A percentile compares a stretch with the other conserved stretches of the same genome.
Conservation (phyloP, 2,797 vertebrate genomes). For the Melanotaenia boesemani region DNA sequence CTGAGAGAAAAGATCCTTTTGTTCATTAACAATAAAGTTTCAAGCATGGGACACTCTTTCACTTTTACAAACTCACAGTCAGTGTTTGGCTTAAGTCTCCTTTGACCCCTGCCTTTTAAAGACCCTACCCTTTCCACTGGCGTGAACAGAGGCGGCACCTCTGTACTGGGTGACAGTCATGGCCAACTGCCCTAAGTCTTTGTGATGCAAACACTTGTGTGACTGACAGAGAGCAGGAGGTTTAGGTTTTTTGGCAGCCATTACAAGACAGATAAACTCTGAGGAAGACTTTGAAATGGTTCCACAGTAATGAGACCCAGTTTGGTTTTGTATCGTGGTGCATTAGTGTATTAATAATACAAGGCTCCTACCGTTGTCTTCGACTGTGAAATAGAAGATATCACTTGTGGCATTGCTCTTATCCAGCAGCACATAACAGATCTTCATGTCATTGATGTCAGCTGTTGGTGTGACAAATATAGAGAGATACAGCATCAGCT, state of each 20-base stretch:
- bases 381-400: conserved; percentile 89
- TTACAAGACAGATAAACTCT: conserved; percentile 52
- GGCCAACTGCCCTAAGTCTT: conserved; percentile 77
- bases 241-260: conserved; percentile 57
- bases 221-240: conserved; percentile 64
- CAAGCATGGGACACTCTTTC: conserved; percentile 48
- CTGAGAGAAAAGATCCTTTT: conserved; percentile 51
- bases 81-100: conserved; percentile 53
- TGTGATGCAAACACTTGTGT: conserved; percentile 75
- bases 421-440: conserved; percentile 87
- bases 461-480: conserved; percentile 74
- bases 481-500: conserved; percentile 27
- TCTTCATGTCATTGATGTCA: conserved; percentile 90
- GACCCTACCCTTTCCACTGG: conserved; percentile 54
- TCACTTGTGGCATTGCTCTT: conserved; percentile 87
- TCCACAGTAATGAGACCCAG: not conserved
- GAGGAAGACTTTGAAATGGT: conserved; percentile 29
- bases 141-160: conserved; percentile 45
- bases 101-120: conserved; percentile 70
- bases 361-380: conserved; percentile 87
- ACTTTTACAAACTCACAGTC: conserved; percentile 57
- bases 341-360: conserved; percentile 26
- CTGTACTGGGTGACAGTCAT: conserved; percentile 70
- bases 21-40: conserved; percentile 64
- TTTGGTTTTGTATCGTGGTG: conserved; percentile 22